Evolutionary conservation across 2,888 invertebrate genomes (phyloP).

Genomic region (Frankliniella fusca): DNA sequence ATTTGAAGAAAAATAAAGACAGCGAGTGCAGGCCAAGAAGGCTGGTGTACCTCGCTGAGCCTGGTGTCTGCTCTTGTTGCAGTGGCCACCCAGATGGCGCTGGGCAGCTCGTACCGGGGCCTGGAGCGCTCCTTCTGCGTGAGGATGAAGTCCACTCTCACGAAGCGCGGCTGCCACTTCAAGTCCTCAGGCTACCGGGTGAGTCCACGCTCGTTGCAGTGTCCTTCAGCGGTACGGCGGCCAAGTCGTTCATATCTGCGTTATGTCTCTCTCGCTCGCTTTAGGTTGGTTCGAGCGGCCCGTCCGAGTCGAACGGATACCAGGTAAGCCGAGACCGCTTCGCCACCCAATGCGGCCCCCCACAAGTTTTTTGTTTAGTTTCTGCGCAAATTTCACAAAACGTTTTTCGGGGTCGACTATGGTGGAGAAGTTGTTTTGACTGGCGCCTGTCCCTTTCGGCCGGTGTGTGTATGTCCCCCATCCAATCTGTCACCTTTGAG

Average conservation of each 20-base stretch:
- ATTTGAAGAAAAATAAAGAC: no score
- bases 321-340: not conserved
- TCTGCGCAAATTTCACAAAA: not conserved
- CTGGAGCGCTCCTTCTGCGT: constrained; percentile 90
- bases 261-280: not conserved
- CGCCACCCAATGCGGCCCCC: not conserved
- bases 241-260: not conserved
- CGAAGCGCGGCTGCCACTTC: constrained; percentile 94
- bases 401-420: no score
- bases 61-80: constrained; percentile 37
- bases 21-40: not conserved
- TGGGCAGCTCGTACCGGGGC: constrained; percentile 74
- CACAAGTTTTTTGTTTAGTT: not conserved
- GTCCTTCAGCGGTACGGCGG: no score
- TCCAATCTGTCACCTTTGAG: no score
- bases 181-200: constrained; percentile 95
- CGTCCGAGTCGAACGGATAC: not conserved
- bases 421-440: no score
- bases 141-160: constrained; percentile 95
- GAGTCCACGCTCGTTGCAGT: constrained; percentile 47
- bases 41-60: not conserved
- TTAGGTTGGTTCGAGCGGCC: not conserved
- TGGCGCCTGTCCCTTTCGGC: no score
- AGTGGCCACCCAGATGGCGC: constrained; percentile 82
- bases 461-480: no score